Percentiles rank a stretch among this genome's conserved stretches.
Evolutionary conservation across 1,140 invertebrate genomes (phyloP).

Genomic region (Atta colombica): DNA sequence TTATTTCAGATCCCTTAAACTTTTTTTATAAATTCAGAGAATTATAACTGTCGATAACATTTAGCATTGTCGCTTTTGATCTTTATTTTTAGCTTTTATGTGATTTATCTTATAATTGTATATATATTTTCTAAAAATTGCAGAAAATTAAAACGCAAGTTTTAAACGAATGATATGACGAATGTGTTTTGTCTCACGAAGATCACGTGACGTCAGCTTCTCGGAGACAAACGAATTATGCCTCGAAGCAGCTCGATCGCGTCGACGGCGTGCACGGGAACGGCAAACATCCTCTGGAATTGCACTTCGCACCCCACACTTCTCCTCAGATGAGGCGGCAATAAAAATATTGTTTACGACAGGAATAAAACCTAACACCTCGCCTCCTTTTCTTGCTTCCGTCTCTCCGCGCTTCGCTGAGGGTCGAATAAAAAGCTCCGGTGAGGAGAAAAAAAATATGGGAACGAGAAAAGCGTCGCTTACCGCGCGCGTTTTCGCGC

Average conservation of each 20-base stretch:
- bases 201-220: not conserved
- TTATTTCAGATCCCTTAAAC: not conserved
- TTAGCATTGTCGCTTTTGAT: not conserved
- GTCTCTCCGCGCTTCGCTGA: not conserved
- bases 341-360: constrained; percentile 77
- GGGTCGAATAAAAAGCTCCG: constrained; percentile 52
- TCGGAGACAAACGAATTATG: not conserved
- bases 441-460: constrained; percentile 13
- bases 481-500: constrained; percentile 48
- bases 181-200: not conserved
- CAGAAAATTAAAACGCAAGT: not conserved
- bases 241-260: not conserved
- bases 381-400: not conserved
- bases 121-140: not conserved
- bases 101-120: not conserved
- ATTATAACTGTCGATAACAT: not conserved
- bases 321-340: constrained; percentile 57
- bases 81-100: not conserved
- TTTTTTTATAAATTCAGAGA: not conserved
- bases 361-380: constrained; percentile 64
- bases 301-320: constrained; percentile 27
- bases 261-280: constrained; percentile 25
- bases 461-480: constrained; percentile 51
- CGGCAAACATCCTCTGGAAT: constrained; percentile 48
- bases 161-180: not conserved